Conservation (phyloP, 2,888 invertebrate species). For the Chesias legatella region DNA sequence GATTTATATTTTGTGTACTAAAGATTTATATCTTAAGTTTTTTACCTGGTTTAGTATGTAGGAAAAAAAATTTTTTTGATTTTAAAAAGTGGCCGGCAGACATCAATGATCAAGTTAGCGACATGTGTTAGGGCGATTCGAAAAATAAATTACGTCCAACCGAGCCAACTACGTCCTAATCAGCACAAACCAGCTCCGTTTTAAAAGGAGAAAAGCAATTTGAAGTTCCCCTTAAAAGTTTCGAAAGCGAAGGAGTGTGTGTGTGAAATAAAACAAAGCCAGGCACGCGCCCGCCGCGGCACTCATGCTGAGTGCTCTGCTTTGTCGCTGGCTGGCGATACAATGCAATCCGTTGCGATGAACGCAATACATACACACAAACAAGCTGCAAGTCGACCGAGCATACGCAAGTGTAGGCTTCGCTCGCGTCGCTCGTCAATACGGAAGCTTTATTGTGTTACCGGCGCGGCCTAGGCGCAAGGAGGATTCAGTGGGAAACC, state of each 20-base stretch:
- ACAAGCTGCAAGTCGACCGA: slow-evolving; percentile 35
- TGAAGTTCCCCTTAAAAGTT: slow-evolving; percentile 71
- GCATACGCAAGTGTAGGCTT: slow-evolving; percentile 35
- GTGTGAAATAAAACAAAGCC: slow-evolving; percentile 78
- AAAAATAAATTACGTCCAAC: slow-evolving; percentile 33
- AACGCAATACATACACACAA: slow-evolving; percentile 28
- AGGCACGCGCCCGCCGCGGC: slow-evolving; percentile 67
- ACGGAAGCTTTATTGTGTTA: slow-evolving; percentile 44
- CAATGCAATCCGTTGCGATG: slow-evolving; percentile 56
- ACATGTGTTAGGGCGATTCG: slow-evolving; percentile 23
- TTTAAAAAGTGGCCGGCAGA: no score
- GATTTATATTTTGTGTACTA: no score
- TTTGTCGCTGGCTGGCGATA: slow-evolving; percentile 70
- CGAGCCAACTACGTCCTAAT: slow-evolving; percentile 46
- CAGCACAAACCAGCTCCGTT: slow-evolving; percentile 54
- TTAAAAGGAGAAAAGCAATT: slow-evolving; percentile 68
- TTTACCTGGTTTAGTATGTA: no score
- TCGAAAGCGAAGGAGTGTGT: slow-evolving; percentile 70
- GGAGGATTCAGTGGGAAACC: slow-evolving; percentile 22
- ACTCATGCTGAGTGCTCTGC: slow-evolving; percentile 77
- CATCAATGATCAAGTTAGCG: no score
- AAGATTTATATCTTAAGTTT: no score
- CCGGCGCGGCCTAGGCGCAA: slow-evolving; percentile 20
- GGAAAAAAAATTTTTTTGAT: no score
- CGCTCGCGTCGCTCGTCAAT: slow-evolving; percentile 25